Conservation (phyloP, 2,888 invertebrate species). For the Sepiola atlantica region DNA sequence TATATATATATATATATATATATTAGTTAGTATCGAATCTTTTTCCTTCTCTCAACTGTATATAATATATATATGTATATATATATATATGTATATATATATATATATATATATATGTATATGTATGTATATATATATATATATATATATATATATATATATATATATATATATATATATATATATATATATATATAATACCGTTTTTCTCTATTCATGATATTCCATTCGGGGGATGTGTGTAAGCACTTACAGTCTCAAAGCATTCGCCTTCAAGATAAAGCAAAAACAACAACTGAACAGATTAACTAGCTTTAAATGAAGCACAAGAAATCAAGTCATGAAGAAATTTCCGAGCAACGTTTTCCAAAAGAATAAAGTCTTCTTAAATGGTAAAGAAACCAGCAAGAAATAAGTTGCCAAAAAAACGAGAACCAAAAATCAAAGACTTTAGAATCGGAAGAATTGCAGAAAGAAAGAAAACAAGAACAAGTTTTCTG, state of each 20-base stretch:
- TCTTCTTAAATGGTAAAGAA: neutral
- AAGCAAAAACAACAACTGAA: neutral
- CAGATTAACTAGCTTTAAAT: neutral
- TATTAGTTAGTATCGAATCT: too few relatives aligned
- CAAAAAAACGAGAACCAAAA: neutral
- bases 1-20: too few relatives aligned
- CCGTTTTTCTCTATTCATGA: too few relatives aligned
- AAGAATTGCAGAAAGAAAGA: neutral
- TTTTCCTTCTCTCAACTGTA: too few relatives aligned
- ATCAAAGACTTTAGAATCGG: slow-evolving; percentile 5
- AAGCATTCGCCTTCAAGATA: neutral
- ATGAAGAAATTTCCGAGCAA: neutral
- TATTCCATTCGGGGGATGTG: too few relatives aligned
- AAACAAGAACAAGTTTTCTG: neutral
- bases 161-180: too few relatives aligned
- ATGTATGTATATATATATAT: too few relatives aligned
- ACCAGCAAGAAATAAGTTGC: neutral
- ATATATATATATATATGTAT: too few relatives aligned
- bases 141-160: too few relatives aligned
- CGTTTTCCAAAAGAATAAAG: neutral
- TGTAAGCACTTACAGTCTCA: neutral
- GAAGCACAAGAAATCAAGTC: neutral
- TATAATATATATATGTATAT: too few relatives aligned
- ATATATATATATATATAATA: too few relatives aligned
- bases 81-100: too few relatives aligned